Conservation (phyloP, 1,140 invertebrate species). For the Phymastichus coffea region DNA sequence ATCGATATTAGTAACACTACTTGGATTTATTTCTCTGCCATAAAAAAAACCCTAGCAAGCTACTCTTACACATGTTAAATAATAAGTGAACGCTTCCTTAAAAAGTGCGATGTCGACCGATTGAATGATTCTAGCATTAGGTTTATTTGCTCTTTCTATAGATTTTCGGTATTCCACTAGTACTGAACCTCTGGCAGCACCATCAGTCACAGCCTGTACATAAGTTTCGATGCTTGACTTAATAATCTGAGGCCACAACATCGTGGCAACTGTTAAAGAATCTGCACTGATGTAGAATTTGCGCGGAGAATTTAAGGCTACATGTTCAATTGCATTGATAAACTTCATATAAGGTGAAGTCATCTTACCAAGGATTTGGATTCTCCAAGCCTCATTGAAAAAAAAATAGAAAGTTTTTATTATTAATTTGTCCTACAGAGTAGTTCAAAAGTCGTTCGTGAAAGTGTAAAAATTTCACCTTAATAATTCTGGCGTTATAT, state of each 20-base stretch:
- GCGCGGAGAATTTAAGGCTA: background rate
- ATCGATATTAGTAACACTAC: no score
- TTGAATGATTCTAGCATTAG: background rate
- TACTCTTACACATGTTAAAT: background rate
- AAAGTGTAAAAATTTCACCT: constrained; percentile 41
- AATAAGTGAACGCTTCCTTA: background rate
- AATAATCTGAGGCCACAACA: constrained; percentile 39
- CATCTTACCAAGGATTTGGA: constrained; percentile 42
- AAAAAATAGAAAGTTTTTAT: constrained; percentile 31
- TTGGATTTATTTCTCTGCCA: no score
- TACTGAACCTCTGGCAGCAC: constrained; percentile 33
- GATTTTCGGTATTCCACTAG: constrained; percentile 41
- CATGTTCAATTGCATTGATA: constrained; percentile 53
- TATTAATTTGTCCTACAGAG: constrained; percentile 36
- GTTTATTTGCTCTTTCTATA: background rate
- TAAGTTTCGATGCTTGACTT: constrained; percentile 26
- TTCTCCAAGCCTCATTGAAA: constrained; percentile 49
- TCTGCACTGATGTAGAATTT: background rate
- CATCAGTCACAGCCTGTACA: constrained; percentile 30
- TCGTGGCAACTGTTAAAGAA: background rate
- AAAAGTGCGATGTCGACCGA: background rate
- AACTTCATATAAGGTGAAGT: constrained; percentile 45
- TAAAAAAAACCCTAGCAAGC: background rate
- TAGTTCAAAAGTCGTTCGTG: constrained; percentile 45
- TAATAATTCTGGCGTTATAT: constrained; percentile 29